Evolutionary conservation across 2,113 vertebrate species (phyloP), one percentile per base, ranked within the genome.

Genomic region (Labeo catla): DNA sequence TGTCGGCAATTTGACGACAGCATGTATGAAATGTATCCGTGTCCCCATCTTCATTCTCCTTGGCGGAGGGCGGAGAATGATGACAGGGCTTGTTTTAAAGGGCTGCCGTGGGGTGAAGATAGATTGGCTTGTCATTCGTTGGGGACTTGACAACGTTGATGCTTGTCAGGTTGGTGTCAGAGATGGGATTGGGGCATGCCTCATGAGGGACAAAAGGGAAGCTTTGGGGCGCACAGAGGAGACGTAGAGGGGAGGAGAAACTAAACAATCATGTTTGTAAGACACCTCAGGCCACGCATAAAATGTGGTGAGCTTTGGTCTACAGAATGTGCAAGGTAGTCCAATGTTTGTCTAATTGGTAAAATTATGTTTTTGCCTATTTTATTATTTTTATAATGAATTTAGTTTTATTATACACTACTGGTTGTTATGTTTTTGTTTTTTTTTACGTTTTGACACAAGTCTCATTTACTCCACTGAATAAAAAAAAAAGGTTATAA

Each of bases 101-200:
- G 90, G 90, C 84, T 85, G 82, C 82, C 86, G 79, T 90, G 91
- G 59, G 91, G 91, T 91, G 84, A 92, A 91, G 93, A 94, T 92
- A 88, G 91, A 95, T 94, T 89, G 88, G 89, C 90, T 91, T 91
- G 93, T 94, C 93, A 93, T 89, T 90, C 88, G 6, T 68, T 52
- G 77, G 87, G 88, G 91, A 93, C 93, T 91, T 93, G 87, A 92
- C 87, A 88, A 89, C 86, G 83, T 87, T 89, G 83, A 87, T 87
- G 87, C 92, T 92, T 92, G 92, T 90, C 92, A 93, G 91, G 88
- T 93, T 90, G 88, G 90, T 93, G 92, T 93, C 91, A 93, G 89
- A 68, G 83, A 82, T 85, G 91, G 89, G 92, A 91, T 87, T 87
- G 84, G 90, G 90, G 87, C 76, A 89, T 34, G 82, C 91, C 87